Conservation (phyloP, 2,888 invertebrate species). For the Morinoia aosen region DNA sequence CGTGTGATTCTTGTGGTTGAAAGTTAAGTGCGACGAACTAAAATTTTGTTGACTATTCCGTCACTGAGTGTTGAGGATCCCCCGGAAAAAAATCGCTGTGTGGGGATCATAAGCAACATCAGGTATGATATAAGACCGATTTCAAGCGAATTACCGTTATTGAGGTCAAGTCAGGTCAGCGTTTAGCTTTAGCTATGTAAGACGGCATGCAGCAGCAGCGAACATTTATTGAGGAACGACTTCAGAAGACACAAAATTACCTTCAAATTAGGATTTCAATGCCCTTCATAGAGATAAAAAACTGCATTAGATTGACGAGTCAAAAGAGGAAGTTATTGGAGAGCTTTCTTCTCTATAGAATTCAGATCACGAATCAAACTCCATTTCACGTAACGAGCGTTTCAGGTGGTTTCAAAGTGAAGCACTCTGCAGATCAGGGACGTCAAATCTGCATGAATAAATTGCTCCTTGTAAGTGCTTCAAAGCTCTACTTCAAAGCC, state of each 20-base stretch:
- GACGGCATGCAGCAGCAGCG: background rate
- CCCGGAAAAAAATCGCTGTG: background rate
- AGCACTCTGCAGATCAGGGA: background rate
- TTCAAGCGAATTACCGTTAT: background rate
- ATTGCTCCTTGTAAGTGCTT: background rate
- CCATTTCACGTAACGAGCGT: background rate
- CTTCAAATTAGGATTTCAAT: background rate
- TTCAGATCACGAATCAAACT: background rate
- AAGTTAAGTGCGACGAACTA: too few relatives aligned
- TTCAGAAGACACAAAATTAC: background rate
- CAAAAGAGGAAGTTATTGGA: background rate
- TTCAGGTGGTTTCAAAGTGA: background rate
- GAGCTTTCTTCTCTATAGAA: background rate
- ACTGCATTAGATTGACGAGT: background rate
- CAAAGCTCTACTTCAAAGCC: background rate
- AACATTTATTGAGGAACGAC: background rate
- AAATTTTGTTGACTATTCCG: too few relatives aligned
- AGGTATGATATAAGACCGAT: background rate
- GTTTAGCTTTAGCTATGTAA: background rate
- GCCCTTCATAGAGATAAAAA: background rate
- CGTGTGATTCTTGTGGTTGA: too few relatives aligned
- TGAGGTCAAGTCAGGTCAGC: background rate
- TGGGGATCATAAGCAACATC: background rate
- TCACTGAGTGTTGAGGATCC: too few relatives aligned
- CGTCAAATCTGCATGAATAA: background rate